Base-by-base conservation (phyloP, 2,113 vertebrate species). In the Scomber colias region DNA sequence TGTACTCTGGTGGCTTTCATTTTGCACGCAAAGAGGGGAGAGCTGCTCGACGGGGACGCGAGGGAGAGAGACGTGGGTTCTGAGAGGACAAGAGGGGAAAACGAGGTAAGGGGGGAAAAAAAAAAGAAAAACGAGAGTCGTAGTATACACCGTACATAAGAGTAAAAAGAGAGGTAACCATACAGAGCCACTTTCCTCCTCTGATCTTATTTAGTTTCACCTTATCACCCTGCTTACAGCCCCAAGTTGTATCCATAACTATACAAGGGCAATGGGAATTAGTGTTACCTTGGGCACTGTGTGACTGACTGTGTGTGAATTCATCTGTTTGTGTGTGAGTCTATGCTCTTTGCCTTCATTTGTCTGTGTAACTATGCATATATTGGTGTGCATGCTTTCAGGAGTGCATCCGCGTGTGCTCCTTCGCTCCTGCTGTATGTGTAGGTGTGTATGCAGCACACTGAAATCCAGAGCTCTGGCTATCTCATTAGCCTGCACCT, bases 401-500 rank as follows among this genome's bases (percentile, higher is more conserved):
- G 19, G 50, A 31, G 49, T 0, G 16, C 17, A 10, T 24, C 13
- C 62, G 61, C 61, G 70, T 71, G 60, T 30, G 62, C 5, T 15
- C 21, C 30, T 48, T 64, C 27, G 27, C 67, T 82, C 57, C 50
- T 56, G 27, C 19, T 19, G 35, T 40, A 3, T 9, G 73, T 45
- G 70, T 61, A 77, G 72, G 57, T 85, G 60, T 55, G 35, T 17
- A 49, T 13, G 44, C 65, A 40, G 19, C 53, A 54, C 53, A 54
- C 53, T 17, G 72, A 40, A 54, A 48, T 44, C 19, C 55, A 31
- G 31, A 82, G 75, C 63, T 31, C 3, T 10, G 59, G 67, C 60
- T 61, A 50, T 21, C 59, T 90, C 77, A 72, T 87, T 87, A 87
- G 79, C 77, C 5, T 74, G 54, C 77, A 63, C 82, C 84, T 88